Percentiles rank a stretch among this genome's conserved stretches.
phyloP scores from a whole-genome alignment of 2,113 vertebrate genomes.

The Orthonyx spaldingii region DNA sequence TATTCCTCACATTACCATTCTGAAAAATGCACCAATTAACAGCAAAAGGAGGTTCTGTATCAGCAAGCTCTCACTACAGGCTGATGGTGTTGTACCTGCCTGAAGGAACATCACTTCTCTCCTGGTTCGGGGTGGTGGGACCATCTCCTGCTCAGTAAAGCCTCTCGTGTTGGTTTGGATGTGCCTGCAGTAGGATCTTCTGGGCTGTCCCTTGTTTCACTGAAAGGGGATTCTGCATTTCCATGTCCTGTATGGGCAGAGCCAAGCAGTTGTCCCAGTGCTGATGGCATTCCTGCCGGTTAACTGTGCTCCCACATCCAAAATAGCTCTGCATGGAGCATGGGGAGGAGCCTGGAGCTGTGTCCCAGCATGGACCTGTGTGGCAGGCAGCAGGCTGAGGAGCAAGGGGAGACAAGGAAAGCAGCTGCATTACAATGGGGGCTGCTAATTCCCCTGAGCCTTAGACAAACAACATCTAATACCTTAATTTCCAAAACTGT shows the following conservation, averaged over 20 bases:
- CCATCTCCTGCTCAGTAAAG: background rate
- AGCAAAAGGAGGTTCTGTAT: background rate
- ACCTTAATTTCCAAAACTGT: background rate
- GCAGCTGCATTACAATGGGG: background rate
- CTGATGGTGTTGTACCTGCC: background rate
- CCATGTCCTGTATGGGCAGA: background rate
- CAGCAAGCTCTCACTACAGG: background rate
- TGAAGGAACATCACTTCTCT: too few species aligned
- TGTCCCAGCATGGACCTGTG: background rate
- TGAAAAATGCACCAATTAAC: background rate
- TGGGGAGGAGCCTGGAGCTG: background rate
- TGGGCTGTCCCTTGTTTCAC: background rate
- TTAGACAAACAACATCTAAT: background rate
- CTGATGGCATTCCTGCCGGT: background rate
- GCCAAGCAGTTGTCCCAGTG: background rate
- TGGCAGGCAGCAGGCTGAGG: background rate
- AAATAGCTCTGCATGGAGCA: background rate
- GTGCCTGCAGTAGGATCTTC: background rate
- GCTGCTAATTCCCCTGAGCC: background rate
- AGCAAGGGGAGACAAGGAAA: background rate
- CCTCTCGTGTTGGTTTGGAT: accelerated
- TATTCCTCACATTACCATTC: background rate
- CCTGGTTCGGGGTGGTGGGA: background rate
- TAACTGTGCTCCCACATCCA: background rate
- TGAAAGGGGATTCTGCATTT: background rate